Percentiles rank a stretch among this genome's conserved stretches.
Evolutionary conservation across 2,797 vertebrate species (phyloP).

Genomic region (Syngnathus rostellatus): DNA sequence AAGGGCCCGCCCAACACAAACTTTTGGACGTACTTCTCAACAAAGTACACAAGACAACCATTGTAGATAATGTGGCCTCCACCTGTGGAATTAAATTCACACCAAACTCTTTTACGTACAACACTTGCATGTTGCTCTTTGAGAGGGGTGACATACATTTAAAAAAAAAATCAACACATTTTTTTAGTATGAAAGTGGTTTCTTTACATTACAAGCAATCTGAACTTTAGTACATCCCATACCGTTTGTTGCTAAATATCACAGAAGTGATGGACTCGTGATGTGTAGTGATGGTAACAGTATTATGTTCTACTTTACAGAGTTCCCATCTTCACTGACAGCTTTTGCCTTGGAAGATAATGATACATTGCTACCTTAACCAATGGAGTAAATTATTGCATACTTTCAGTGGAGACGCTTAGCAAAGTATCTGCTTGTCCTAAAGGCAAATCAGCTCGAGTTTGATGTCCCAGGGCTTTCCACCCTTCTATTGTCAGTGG

Average conservation of each 20-base stretch:
- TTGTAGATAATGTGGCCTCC: not conserved
- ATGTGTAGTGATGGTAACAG: not conserved
- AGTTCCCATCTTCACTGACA: conserved; percentile 16
- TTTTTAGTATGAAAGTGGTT: no score
- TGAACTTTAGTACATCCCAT: not conserved
- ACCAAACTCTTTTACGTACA: not conserved
- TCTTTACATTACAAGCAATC: not conserved
- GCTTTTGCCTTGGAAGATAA: conserved; percentile 23
- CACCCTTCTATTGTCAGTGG: not conserved
- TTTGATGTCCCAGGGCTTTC: conserved; percentile 1
- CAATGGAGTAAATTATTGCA: conserved; percentile 21
- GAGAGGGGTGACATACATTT: not conserved
- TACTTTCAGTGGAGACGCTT: conserved; percentile 18
- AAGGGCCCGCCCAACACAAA: conserved; percentile 4
- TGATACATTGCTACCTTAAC: conserved; percentile 27
- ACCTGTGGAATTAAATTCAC: not conserved
- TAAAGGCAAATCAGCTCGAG: not conserved
- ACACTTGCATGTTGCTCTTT: not conserved
- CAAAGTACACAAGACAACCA: not conserved
- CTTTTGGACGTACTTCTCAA: not conserved
- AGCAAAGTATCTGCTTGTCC: conserved; percentile 10
- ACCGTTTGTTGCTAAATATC: not conserved
- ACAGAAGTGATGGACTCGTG: not conserved
- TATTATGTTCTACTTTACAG: conserved; percentile 33
- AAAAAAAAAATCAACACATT: no score